Evolutionary conservation across 2,113 vertebrate species (phyloP).

Genomic region (Rutilus rutilus): DNA sequence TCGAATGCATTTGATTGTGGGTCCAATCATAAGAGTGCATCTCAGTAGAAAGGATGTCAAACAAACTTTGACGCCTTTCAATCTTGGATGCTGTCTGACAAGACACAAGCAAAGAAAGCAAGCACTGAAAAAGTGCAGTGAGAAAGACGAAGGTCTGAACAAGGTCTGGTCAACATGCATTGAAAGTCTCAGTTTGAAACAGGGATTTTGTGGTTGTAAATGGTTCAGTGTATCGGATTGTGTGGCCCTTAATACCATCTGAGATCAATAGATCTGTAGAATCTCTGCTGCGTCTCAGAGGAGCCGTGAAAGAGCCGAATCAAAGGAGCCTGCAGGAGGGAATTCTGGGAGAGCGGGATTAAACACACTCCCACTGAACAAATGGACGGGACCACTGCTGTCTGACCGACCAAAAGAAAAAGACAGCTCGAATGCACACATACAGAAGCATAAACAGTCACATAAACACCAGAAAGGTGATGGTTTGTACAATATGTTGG

Average conservation of each 20-base stretch:
- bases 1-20: background rate
- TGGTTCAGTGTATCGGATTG: background rate
- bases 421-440: background rate
- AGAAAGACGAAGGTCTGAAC: background rate
- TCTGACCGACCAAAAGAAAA: background rate
- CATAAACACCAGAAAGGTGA: background rate
- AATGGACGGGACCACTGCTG: background rate
- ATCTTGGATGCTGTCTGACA: slow-evolving; percentile 7
- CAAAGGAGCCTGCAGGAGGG: slow-evolving; percentile 8
- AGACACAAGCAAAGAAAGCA: background rate
- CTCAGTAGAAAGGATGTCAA: background rate
- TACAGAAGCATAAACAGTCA: background rate
- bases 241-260: slow-evolving; percentile 30
- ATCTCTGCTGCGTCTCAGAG: background rate
- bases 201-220: slow-evolving; percentile 17
- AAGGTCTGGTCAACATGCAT: slow-evolving; percentile 20
- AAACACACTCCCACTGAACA: slow-evolving; percentile 11
- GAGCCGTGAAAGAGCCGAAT: slow-evolving; percentile 11
- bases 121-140: background rate
- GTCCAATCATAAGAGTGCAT: background rate
- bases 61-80: background rate
- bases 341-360: slow-evolving; percentile 34
- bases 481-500: background rate
- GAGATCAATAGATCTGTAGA: slow-evolving; percentile 19
- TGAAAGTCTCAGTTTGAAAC: slow-evolving; percentile 2